Conservation (phyloP, 2,113 vertebrate species). For the Glaucomys volans region DNA sequence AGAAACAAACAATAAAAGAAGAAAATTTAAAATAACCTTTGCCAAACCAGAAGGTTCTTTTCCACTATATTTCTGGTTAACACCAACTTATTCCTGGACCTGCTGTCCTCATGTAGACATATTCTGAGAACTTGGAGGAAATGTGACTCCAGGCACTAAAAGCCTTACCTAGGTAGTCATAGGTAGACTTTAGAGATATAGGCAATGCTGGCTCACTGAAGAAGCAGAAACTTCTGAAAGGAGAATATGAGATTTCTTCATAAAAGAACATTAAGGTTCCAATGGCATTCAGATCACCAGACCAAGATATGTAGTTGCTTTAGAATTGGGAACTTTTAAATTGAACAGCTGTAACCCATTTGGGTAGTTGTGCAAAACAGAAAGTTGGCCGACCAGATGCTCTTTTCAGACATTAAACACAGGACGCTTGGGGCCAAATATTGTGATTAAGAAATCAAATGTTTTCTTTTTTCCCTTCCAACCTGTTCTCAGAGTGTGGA, state of each 20-base stretch:
- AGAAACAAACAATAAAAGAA: background rate
- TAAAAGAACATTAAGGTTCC: background rate
- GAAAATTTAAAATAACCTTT: background rate
- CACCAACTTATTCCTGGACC: background rate
- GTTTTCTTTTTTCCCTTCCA: conserved; percentile 75
- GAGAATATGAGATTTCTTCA: background rate
- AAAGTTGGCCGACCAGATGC: conserved; percentile 75
- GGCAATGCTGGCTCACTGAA: background rate
- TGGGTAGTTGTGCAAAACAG: conserved; percentile 77
- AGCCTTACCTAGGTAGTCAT: background rate
- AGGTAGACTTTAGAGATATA: background rate
- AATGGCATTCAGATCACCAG: conserved; percentile 24
- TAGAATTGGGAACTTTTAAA: conserved; percentile 65
- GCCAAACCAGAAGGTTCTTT: background rate
- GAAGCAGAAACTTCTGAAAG: conserved; percentile 10
- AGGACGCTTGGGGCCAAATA: conserved; percentile 68
- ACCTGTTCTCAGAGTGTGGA: conserved; percentile 75
- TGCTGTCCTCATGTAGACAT: background rate
- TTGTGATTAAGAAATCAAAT: conserved; percentile 83
- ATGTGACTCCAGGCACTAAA: background rate
- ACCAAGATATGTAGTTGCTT: conserved; percentile 66
- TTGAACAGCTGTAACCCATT: conserved; percentile 79
- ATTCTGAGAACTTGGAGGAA: background rate
- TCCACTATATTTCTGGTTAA: background rate
- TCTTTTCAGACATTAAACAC: conserved; percentile 78